Evolutionary conservation across 1,140 invertebrate genomes (phyloP), one percentile per base, ranked within the genome.

Genomic region (Drosophila lowei): DNA sequence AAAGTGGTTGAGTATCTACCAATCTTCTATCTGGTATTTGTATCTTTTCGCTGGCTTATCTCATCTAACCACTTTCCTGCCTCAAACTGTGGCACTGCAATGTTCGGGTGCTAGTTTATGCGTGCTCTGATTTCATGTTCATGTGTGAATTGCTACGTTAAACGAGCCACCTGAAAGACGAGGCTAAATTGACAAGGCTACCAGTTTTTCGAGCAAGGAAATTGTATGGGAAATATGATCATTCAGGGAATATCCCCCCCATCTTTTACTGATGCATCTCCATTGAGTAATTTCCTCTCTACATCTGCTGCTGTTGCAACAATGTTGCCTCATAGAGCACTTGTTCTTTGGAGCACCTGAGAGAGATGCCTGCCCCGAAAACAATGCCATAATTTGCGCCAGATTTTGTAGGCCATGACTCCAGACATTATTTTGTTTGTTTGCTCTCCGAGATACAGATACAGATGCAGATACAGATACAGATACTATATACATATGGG

Each of bases 21-120:
- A 13, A 38, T 38, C 34, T 38, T 50, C 13, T 41, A 67, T 59
- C 52, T 77, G 52, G 63, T 61, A 50, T 43, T 66, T 25, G 58
- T 42, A 62, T 76, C 18, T 56, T 18, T 25, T 15, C 18, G 28
- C 23, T 7, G 50, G 61, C 61, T 72, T 84, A 83, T 83, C 79
- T 62, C 15, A 15, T 81, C 74, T 65, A 52, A 62, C 56, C 80
- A 79, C 79, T 79, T 75, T 76, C 57, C 59, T 59, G 54, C 7
- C 9, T 3, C 30, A 34, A 67, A 71, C n/a, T 60, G 64, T 55
- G 46, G 50, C 79, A 54, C 46, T 62, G 57, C 43, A 46, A 42
- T 55, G 43, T 77, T 52, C 23, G 28, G 59, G 53, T 70, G 49
- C 43, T 66, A 75, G 65, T 84, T 83, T 83, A 83, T 83, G 79